These are phyloP conservation scores for Dynastes grantii DNA, from an alignment of 2,888 invertebrate genomes.

Conservation along the genomic window DNA sequence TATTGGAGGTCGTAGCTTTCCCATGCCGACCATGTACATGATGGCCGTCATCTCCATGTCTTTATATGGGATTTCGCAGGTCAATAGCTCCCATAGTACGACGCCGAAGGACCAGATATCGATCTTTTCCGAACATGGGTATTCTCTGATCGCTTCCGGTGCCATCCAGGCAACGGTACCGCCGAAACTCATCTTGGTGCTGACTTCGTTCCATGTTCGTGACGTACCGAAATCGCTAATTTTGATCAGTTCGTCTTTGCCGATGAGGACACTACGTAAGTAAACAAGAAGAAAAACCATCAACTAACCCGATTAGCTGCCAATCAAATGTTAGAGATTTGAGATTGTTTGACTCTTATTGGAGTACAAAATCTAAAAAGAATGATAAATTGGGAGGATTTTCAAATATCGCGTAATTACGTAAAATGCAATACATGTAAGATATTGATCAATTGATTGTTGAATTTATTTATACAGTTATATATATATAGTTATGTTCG, in stretches of 20 bases:
- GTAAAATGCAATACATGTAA: too few species aligned
- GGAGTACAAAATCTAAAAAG: too few species aligned
- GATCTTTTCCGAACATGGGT: slow-evolving; percentile 97
- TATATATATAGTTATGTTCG: too few species aligned
- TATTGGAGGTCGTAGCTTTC: slow-evolving; percentile 92
- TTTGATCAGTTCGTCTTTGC: slow-evolving; percentile 82
- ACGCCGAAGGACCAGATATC: slow-evolving; percentile 99
- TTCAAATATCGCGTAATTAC: too few species aligned
- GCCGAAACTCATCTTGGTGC: slow-evolving; percentile 97
- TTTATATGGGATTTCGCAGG: slow-evolving; percentile 94
- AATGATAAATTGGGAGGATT: too few species aligned
- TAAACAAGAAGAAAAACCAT: slow-evolving; percentile 59
- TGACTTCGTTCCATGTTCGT: slow-evolving; percentile 94
- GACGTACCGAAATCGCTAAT: slow-evolving; percentile 99
- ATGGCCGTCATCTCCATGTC: slow-evolving; percentile 97
- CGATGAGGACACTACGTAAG: slow-evolving; percentile 83
- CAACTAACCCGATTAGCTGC: slow-evolving; percentile 41
- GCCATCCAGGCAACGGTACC: slow-evolving; percentile 99
- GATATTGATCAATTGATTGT: too few species aligned
- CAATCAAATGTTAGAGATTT: slow-evolving; percentile 2
- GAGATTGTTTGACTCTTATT: too few species aligned
- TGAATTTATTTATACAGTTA: too few species aligned
- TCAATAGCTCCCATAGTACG: slow-evolving; percentile 97
- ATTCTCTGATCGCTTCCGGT: slow-evolving; percentile 97
- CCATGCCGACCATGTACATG: slow-evolving; percentile 98